Evolutionary conservation across 2,888 invertebrate genomes (phyloP).

Genomic region (Dyspetes luteomarginatus): DNA sequence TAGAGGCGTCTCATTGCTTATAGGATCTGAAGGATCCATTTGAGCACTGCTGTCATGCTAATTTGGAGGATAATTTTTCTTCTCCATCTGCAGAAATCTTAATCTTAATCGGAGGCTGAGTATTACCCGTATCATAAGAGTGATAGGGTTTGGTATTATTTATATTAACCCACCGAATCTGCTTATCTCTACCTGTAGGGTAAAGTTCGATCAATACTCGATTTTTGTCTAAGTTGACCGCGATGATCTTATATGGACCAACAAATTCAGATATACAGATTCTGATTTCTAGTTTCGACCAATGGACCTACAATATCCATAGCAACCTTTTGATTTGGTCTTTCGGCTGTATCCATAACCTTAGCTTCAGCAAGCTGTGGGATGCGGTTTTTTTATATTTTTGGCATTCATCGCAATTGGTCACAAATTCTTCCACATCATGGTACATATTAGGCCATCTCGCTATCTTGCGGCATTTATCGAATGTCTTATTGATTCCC

Average conservation of each 20-base stretch:
- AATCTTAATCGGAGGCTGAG: background rate
- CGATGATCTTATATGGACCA: background rate
- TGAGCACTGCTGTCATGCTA: background rate
- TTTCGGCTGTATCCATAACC: conserved; percentile 14
- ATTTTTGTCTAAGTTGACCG: background rate
- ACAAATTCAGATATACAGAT: conserved; percentile 27
- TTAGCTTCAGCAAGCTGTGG: conserved; percentile 1
- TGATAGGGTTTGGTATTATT: conserved; percentile 20
- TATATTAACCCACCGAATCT: conserved; percentile 24
- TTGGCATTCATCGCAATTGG: too few species aligned
- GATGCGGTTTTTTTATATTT: too few species aligned
- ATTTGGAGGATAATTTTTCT: background rate
- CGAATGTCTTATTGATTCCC: conserved; percentile 27
- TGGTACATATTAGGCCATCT: conserved; percentile 21
- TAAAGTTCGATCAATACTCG: conserved; percentile 20
- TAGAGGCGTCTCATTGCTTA: background rate
- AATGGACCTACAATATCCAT: conserved; percentile 29
- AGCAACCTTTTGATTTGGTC: conserved; percentile 42
- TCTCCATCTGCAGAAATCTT: background rate
- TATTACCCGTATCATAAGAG: background rate
- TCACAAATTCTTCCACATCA: too few species aligned
- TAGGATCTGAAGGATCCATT: background rate
- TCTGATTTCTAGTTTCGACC: conserved; percentile 42
- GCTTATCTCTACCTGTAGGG: conserved; percentile 25
- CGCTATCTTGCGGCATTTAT: conserved; percentile 31